Evolutionary conservation across 2,797 vertebrate species (phyloP), one percentile per base, ranked within the genome.

Genomic region (Pseudochirops corinnae): DNA sequence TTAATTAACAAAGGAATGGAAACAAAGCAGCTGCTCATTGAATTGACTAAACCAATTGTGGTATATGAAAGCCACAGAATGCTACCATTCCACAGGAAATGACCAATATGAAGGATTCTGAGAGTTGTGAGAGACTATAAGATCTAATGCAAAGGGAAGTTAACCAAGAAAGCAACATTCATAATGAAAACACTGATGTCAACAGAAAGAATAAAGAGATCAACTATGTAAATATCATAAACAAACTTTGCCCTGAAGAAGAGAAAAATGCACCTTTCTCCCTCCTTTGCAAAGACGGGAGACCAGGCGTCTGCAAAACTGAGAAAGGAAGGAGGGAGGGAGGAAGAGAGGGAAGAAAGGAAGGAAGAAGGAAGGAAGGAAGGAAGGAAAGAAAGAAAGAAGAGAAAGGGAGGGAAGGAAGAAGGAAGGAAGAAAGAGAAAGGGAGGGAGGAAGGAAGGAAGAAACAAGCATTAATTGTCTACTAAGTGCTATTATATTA

Each of bases 21-120:
- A 46, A 46, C 10, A 50, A 50, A 82, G n/a, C n/a, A 46, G 39
- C 18, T 87, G 24, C 24, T 87, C 4, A 87, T 26, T 50, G 39
- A 87, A 24, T 26, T 9, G 74, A 21, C 21, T 87, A 87, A 87
- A 50, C 39, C 21, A 50, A 50, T 46, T 50, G 21, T 82, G 74
- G 21, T 46, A 87, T 4, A 0, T 50, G 39, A 87, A 46, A 33
- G 39, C 31, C 7, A 87, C 24, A 87, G 21, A 82, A 46, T 33
- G 52, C 26, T 28, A 82, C 62, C 57, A 0, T 0, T 0, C 21
- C 0, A 21, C 1, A 0, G 14, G 16, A 1, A 56, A 82, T 87
- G n/a, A 53, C 56, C 53, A 39, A 24, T 50, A 50, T 26, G 24
- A 50, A 87, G n/a, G 46, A 87, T 87, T 87, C 39, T 46, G 18